Evolutionary conservation across 1,140 invertebrate species (phyloP).

Genomic region (Bombus superbus): DNA sequence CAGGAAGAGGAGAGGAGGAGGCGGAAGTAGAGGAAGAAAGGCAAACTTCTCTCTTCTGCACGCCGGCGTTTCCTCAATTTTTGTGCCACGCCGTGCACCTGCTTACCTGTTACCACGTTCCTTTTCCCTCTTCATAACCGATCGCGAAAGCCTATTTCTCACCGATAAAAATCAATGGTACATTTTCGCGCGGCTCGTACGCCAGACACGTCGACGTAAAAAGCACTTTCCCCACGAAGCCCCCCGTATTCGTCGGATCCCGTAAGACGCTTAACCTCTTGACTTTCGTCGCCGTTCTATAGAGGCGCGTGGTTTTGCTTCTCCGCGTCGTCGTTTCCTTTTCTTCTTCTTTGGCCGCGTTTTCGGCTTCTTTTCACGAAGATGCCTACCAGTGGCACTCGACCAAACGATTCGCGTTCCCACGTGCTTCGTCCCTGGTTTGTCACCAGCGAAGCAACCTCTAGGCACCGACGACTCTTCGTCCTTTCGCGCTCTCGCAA

Average conservation of each 20-base stretch:
- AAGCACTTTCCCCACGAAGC: slow-evolving; percentile 57
- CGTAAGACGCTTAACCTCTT: slow-evolving; percentile 68
- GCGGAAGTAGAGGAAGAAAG: background rate
- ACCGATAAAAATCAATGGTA: slow-evolving; percentile 71
- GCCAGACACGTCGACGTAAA: slow-evolving; percentile 67
- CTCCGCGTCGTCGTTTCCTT: too few species aligned
- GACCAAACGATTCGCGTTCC: slow-evolving; percentile 27
- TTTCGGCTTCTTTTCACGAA: slow-evolving; percentile 5
- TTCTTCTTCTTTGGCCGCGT: background rate
- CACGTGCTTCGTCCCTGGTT: background rate
- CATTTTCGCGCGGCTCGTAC: slow-evolving; percentile 61
- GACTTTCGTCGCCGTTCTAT: slow-evolving; percentile 64
- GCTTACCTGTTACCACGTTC: slow-evolving; percentile 58
- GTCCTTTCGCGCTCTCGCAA: background rate
- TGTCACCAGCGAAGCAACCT: too few species aligned
- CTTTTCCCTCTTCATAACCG: slow-evolving; percentile 28
- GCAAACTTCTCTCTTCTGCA: background rate
- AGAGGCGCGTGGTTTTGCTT: background rate
- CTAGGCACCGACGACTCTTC: background rate
- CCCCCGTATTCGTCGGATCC: slow-evolving; percentile 56
- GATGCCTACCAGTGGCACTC: too few species aligned
- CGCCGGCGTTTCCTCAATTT: slow-evolving; percentile 10
- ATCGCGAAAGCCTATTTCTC: slow-evolving; percentile 62
- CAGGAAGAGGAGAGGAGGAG: background rate
- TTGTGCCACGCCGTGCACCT: slow-evolving; percentile 25